These are phyloP conservation scores for Pelmatolapia mariae DNA, from an alignment of 2,113 vertebrate genomes.

Conservation along the genomic window DNA sequence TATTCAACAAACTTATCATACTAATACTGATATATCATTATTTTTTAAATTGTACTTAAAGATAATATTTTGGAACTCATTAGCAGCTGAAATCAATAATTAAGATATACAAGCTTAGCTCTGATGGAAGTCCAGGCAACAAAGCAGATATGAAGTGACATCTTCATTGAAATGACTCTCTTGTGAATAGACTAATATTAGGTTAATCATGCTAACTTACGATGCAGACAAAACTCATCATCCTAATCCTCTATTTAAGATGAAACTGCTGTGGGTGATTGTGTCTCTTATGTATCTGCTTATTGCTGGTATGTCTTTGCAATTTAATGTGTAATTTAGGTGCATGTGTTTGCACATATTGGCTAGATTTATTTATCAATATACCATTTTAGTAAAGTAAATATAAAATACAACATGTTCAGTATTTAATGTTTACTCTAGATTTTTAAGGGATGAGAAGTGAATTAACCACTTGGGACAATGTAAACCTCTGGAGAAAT, in stretches of 20 bases:
- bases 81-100: constrained; percentile 17
- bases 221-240: not conserved
- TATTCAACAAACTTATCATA: not conserved
- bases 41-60: not conserved
- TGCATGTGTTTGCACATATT: not conserved
- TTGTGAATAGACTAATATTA: constrained; percentile 13
- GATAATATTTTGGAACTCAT: not conserved
- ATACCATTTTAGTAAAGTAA: not conserved
- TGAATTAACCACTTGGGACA: not conserved
- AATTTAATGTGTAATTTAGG: not conserved
- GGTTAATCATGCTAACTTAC: not conserved
- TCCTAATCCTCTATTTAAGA: constrained; percentile 18
- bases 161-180: constrained; percentile 6
- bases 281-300: not conserved
- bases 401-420: not conserved
- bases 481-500: not conserved
- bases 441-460: not conserved
- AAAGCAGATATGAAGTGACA: not conserved
- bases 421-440: not conserved
- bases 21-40: not conserved
- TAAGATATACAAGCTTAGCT: not conserved
- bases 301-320: not conserved
- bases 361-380: not conserved
- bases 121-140: not conserved
- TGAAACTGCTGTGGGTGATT: not conserved